A percentile compares a stretch with the other conserved stretches of the same genome.
Conservation (phyloP, 2,888 invertebrate species). For the Drosophila pseudotalamancana region DNA sequence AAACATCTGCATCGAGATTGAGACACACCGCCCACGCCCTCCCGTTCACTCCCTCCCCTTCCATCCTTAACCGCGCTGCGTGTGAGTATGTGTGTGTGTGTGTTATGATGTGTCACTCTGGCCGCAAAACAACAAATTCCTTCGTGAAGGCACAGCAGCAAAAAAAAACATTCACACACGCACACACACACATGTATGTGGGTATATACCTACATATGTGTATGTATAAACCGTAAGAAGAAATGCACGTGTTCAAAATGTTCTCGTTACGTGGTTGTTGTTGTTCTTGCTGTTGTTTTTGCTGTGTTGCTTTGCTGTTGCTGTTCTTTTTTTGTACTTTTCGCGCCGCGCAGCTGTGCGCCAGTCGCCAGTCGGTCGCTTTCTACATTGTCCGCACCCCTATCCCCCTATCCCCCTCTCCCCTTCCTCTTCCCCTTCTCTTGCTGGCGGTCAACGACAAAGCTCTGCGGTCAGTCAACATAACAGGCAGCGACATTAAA, state of each 20-base stretch:
- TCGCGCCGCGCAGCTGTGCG: slow-evolving; percentile 76
- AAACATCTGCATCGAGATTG: slow-evolving; percentile 64
- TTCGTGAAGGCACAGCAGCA: slow-evolving; percentile 46
- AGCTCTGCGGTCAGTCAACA: slow-evolving; percentile 64
- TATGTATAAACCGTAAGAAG: slow-evolving; percentile 57
- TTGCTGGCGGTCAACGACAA: slow-evolving; percentile 19
- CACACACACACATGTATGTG: slow-evolving; percentile 1
- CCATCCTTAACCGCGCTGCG: slow-evolving; percentile 9
- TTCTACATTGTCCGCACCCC: slow-evolving; percentile 56
- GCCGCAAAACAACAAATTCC: slow-evolving; percentile 65
- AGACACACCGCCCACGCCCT: slow-evolving; percentile 37
- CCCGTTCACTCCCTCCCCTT: neutral
- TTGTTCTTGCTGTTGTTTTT: slow-evolving; percentile 36
- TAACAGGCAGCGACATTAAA: slow-evolving; percentile 57
- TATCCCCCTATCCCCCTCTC: slow-evolving; percentile 3
- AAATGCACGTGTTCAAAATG: slow-evolving; percentile 77
- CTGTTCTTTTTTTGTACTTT: slow-evolving; percentile 58
- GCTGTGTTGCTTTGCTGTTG: slow-evolving; percentile 47
- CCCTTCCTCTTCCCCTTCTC: slow-evolving; percentile 2
- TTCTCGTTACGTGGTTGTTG: slow-evolving; percentile 63
- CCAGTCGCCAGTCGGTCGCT: slow-evolving; percentile 76
- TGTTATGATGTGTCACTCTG: slow-evolving; percentile 65
- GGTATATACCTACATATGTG: slow-evolving; percentile 14
- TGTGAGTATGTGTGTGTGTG: slow-evolving; percentile 15
- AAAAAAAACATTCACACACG: slow-evolving; percentile 25